phyloP scores from a whole-genome alignment of 1,140 invertebrate genomes.

The Saccostrea echinata region DNA sequence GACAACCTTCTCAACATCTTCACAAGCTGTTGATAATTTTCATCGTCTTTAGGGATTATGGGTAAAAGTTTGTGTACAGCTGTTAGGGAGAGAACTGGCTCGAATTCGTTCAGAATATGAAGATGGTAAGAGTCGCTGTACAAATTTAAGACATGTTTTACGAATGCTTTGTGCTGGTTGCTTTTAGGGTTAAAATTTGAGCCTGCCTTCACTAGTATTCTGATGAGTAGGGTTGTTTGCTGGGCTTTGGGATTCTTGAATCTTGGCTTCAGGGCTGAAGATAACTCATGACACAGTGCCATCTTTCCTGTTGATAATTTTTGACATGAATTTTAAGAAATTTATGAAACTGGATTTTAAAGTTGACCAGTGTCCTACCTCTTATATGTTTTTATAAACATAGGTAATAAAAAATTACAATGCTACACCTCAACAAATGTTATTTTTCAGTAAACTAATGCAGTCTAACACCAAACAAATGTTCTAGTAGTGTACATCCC shows the following conservation, averaged over 20 bases:
- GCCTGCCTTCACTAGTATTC: slow-evolving; percentile 42
- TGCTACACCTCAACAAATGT: too few species aligned
- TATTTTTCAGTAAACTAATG: too few species aligned
- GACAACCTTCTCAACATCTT: not conserved
- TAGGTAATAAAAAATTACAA: too few species aligned
- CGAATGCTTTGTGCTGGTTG: not conserved
- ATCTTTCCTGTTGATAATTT: slow-evolving; percentile 38
- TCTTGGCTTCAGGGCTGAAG: slow-evolving; percentile 6
- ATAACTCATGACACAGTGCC: slow-evolving; percentile 50
- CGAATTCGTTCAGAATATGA: slow-evolving; percentile 37
- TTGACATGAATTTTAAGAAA: not conserved
- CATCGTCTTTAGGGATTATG: slow-evolving; percentile 14
- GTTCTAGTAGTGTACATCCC: too few species aligned
- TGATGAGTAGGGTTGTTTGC: slow-evolving; percentile 8
- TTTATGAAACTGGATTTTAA: too few species aligned
- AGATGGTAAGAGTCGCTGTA: not conserved
- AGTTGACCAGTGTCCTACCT: too few species aligned
- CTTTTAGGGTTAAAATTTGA: slow-evolving; percentile 36
- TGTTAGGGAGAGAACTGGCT: slow-evolving; percentile 39
- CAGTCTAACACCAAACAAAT: too few species aligned
- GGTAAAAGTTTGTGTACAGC: slow-evolving; percentile 24
- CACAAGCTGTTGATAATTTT: not conserved
- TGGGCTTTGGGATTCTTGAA: slow-evolving; percentile 1
- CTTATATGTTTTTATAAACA: too few species aligned
- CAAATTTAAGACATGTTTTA: slow-evolving; percentile 25